These are phyloP conservation scores for Mamestra brassicae DNA, from an alignment of 2,888 invertebrate genomes.

Conservation along the genomic window DNA sequence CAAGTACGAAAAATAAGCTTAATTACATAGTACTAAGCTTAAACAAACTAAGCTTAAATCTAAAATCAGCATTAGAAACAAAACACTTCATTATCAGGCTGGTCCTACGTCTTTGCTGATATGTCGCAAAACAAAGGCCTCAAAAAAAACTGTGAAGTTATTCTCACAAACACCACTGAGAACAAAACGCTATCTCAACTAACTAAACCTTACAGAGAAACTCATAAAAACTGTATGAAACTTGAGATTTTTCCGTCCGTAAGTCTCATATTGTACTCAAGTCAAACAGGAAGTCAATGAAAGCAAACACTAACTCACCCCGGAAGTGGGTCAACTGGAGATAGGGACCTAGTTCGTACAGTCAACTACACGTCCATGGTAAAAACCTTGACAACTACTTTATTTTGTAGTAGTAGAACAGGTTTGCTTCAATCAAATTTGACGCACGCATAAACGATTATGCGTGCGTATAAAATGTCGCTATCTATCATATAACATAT, in stretches of 20 bases:
- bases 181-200: slow-evolving; percentile 2
- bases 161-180: background rate
- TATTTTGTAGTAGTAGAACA: background rate
- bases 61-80: no score
- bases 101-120: background rate
- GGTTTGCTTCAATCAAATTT: no score
- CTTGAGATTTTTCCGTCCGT: slow-evolving; percentile 17
- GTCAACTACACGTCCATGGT: background rate
- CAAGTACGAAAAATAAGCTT: no score
- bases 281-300: slow-evolving; percentile 60
- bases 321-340: slow-evolving; percentile 60
- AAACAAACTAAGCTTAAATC: no score
- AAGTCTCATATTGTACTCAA: slow-evolving; percentile 41
- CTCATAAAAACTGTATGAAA: slow-evolving; percentile 28
- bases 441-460: no score
- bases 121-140: background rate
- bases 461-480: no score
- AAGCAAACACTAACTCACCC: slow-evolving; percentile 61
- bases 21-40: no score
- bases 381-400: background rate
- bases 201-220: slow-evolving; percentile 10
- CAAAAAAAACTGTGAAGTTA: background rate
- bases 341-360: slow-evolving; percentile 1
- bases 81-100: no score
- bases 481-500: no score